phyloP scores from a whole-genome alignment of 2,888 invertebrate genomes.

The Hirtodrosophila alboralis region DNA sequence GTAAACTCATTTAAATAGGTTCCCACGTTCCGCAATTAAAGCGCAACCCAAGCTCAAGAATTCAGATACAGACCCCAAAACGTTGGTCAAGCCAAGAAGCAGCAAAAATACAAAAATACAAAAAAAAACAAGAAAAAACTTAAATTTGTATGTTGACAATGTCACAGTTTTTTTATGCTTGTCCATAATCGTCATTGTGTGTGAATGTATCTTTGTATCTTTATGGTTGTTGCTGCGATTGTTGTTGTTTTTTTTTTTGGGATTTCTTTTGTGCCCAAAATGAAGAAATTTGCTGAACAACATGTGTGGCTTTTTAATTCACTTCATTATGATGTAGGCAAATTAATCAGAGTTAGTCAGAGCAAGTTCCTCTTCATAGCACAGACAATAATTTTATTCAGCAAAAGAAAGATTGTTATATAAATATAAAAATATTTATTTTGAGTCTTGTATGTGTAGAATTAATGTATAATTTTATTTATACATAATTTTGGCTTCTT shows the following conservation, averaged over 20 bases:
- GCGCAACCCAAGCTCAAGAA: constrained; percentile 44
- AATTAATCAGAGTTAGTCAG: constrained; percentile 47
- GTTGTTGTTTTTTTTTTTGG: constrained; percentile 17
- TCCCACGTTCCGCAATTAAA: constrained; percentile 77
- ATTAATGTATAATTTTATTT: too few relatives aligned
- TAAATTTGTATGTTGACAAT: constrained; percentile 45
- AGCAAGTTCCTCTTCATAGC: background rate
- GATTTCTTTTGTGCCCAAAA: constrained; percentile 29
- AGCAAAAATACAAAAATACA: constrained; percentile 19
- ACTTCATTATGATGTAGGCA: constrained; percentile 55
- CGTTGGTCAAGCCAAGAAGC: constrained; percentile 20
- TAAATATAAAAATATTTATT: too few relatives aligned
- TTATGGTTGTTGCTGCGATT: constrained; percentile 7
- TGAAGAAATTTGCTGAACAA: constrained; percentile 57
- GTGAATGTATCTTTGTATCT: constrained; percentile 47
- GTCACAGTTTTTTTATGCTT: constrained; percentile 52
- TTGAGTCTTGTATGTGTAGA: too few relatives aligned
- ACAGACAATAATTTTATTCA: background rate
- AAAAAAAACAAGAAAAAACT: background rate
- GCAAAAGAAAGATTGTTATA: too few relatives aligned
- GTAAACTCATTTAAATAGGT: constrained; percentile 68
- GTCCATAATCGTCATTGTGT: constrained; percentile 35
- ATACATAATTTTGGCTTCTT: too few relatives aligned
- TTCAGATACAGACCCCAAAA: constrained; percentile 18
- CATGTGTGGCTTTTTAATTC: constrained; percentile 80